phyloP scores from a whole-genome alignment of 2,797 vertebrate genomes.

The Adelosebastes latens region DNA sequence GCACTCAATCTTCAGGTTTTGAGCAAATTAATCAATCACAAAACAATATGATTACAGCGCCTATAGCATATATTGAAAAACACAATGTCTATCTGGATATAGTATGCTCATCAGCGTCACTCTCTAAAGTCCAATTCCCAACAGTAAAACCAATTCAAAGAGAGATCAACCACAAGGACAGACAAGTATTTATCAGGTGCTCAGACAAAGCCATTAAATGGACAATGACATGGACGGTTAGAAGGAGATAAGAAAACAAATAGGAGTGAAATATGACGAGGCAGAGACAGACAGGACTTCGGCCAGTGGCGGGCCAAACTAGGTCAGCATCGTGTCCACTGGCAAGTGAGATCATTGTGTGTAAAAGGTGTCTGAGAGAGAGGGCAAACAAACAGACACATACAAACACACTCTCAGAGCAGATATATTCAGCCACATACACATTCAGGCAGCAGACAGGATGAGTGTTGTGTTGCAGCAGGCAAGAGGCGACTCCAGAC shows the following conservation, averaged over 20 bases:
- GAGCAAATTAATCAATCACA: not conserved
- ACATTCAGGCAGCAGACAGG: not conserved
- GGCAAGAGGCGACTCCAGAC: not conserved
- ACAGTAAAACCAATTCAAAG: not conserved
- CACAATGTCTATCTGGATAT: not conserved
- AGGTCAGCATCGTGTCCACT: constrained; percentile 6
- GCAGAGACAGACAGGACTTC: constrained; percentile 9
- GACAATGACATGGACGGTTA: constrained; percentile 32
- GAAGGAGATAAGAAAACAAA: constrained; percentile 33
- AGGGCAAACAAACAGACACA: constrained; percentile 15
- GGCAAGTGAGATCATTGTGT: constrained; percentile 18
- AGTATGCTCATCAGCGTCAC: not conserved
- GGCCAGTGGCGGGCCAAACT: constrained; percentile 5
- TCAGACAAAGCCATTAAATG: constrained; percentile 13
- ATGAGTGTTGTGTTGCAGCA: constrained; percentile 2
- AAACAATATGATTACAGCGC: not conserved
- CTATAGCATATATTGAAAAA: not conserved
- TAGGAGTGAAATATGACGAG: not conserved
- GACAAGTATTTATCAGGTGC: not conserved
- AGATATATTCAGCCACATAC: not conserved
- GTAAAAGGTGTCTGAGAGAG: constrained; percentile 16
- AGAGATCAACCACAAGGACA: not conserved
- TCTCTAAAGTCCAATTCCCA: not conserved
- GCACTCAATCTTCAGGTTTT: not conserved
- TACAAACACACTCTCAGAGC: not conserved